Evolutionary conservation across 2,113 vertebrate species (phyloP).

Genomic region (Pseudopipra pipra): DNA sequence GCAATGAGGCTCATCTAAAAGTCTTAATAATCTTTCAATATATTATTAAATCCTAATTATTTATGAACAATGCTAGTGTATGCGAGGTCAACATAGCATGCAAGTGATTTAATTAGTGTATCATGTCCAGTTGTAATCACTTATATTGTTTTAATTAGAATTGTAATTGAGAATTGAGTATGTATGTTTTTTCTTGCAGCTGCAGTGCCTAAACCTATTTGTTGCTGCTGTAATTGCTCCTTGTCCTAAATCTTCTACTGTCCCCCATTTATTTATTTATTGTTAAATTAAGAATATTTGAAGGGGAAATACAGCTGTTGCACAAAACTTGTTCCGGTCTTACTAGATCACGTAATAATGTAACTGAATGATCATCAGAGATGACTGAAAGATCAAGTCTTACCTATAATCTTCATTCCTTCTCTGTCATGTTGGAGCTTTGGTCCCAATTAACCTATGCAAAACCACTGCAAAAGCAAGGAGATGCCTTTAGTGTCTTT

Average conservation of each 20-base stretch:
- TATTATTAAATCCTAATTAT: constrained; percentile 30
- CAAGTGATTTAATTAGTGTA: constrained; percentile 4
- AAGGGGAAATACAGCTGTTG: neutral
- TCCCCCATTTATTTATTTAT: neutral
- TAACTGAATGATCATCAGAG: neutral
- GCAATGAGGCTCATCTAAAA: constrained; percentile 35
- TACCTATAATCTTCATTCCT: neutral
- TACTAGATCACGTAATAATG: neutral
- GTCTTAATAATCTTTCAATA: constrained; percentile 14
- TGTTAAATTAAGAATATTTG: neutral
- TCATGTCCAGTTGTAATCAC: neutral
- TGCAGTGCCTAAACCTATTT: neutral
- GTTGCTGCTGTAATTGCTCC: constrained; percentile 9
- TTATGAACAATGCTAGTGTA: neutral
- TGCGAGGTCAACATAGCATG: neutral
- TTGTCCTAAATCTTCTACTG: neutral
- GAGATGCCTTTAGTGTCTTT: neutral
- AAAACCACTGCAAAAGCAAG: neutral
- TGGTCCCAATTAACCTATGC: neutral
- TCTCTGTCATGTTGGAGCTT: neutral
- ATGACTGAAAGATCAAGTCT: neutral
- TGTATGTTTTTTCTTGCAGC: neutral
- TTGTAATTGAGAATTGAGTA: neutral
- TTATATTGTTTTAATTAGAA: constrained; percentile 11
- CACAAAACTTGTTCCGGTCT: neutral